Evolutionary conservation across 2,113 vertebrate genomes (phyloP).

Genomic region (Grallaria varia): DNA sequence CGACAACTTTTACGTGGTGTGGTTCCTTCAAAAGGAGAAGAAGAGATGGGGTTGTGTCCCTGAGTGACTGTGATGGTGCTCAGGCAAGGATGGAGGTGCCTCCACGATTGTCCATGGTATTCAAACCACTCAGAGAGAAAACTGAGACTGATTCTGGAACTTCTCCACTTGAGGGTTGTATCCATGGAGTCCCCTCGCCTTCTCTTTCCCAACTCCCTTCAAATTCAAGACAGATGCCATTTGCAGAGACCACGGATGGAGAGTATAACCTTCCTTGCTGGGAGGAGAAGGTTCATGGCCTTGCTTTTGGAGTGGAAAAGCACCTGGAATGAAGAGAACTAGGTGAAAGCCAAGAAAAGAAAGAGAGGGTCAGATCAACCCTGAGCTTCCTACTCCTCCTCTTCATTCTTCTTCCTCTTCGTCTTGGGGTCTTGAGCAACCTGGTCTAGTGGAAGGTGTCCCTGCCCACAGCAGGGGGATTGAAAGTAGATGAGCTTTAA

Average conservation of each 20-base stretch:
- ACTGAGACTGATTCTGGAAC: not conserved
- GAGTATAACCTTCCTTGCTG: not conserved
- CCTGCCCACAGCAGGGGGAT: not conserved
- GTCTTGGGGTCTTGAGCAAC: not conserved
- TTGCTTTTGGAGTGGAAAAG: not conserved
- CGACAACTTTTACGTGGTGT: fast-evolving
- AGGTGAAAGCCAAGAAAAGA: not conserved
- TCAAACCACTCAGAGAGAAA: fast-evolving
- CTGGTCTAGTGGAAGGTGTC: not conserved
- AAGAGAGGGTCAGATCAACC: not conserved
- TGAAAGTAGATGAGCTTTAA: not conserved
- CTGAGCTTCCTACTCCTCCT: not conserved
- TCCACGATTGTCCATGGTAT: fast-evolving
- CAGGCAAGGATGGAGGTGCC: not conserved
- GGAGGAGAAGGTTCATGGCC: not conserved
- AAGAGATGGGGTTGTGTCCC: not conserved
- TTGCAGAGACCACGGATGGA: not conserved
- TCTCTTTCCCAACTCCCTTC: not conserved
- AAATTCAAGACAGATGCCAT: not conserved
- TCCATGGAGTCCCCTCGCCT: not conserved
- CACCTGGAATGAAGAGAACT: not conserved
- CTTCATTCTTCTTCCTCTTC: not conserved
- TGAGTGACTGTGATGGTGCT: fast-evolving
- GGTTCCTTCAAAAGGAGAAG: not conserved
- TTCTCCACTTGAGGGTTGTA: not conserved